A percentile compares a stretch with the other conserved stretches of the same genome.
These are phyloP conservation scores for Lutjanus erythropterus DNA, from an alignment of 2,113 vertebrate species.

Conservation along the genomic window DNA sequence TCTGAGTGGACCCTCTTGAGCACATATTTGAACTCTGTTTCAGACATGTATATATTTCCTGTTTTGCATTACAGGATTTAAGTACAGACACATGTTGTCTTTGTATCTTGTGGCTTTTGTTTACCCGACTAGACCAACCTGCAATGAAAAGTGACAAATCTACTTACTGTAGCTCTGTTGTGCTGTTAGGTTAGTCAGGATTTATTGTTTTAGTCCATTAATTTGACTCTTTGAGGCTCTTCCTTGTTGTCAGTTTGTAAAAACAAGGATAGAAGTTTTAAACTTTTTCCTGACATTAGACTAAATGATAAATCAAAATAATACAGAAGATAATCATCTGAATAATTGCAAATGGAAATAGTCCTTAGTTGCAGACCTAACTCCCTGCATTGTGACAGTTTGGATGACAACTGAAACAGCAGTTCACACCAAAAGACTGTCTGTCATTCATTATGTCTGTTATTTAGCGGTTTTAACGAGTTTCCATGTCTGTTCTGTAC, in stretches of 20 bases:
- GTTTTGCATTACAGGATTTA: neutral
- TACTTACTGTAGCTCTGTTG: slow-evolving; percentile 25
- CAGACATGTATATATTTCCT: slow-evolving; percentile 10
- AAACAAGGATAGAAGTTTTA: neutral
- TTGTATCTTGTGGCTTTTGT: neutral
- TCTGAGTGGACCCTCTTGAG: slow-evolving; percentile 35
- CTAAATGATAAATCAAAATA: neutral
- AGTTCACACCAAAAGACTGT: no score
- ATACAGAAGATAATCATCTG: neutral
- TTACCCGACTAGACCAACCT: neutral
- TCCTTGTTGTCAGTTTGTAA: neutral
- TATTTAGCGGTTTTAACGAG: neutral
- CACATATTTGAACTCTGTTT: slow-evolving; percentile 5
- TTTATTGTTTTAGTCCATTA: slow-evolving; percentile 16
- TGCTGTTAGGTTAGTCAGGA: slow-evolving; percentile 13
- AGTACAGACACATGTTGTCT: slow-evolving; percentile 10
- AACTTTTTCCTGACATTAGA: no score
- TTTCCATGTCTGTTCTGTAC: neutral
- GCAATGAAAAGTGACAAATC: slow-evolving; percentile 67
- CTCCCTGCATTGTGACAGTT: no score
- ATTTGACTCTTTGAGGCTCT: neutral
- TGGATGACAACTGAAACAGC: no score
- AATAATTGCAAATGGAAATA: no score
- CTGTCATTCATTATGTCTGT: neutral
- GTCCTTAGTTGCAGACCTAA: no score